Percentiles rank a stretch among this genome's conserved stretches.
Conservation (phyloP, 2,113 vertebrate genomes). For the Glaucomys volans region DNA sequence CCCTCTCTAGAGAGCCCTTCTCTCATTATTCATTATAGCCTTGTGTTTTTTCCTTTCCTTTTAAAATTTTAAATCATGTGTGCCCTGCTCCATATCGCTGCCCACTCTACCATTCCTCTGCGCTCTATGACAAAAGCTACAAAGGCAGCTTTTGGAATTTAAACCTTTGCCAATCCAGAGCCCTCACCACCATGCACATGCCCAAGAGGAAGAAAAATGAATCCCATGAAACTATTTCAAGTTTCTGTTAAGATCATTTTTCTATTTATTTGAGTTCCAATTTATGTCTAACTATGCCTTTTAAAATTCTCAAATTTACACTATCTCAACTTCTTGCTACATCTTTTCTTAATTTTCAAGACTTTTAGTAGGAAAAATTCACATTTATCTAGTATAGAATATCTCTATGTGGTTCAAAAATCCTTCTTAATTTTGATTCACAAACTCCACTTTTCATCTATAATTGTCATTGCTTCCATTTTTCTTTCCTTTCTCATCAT, state of each 20-base stretch:
- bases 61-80: background rate
- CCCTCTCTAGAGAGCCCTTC: background rate
- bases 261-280: conserved; percentile 49
- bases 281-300: background rate
- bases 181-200: background rate
- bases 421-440: conserved; percentile 68
- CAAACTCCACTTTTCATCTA: conserved; percentile 38
- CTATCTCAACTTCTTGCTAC: conserved; percentile 4
- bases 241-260: conserved; percentile 39
- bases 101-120: background rate
- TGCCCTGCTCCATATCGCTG: background rate
- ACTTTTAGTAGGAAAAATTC: conserved; percentile 28
- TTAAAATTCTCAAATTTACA: conserved; percentile 48
- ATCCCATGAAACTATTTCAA: conserved; percentile 42
- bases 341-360: conserved; percentile 63
- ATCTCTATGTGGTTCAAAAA: conserved; percentile 59
- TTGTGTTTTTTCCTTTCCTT: background rate
- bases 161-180: background rate
- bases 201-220: background rate
- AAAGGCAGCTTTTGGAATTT: background rate
- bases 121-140: background rate
- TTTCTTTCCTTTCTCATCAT: conserved; percentile 51
- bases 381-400: conserved; percentile 40
- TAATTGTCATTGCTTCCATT: conserved; percentile 47
- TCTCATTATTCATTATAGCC: background rate